These are phyloP conservation scores for Sebastes fasciatus DNA, from an alignment of 2,113 vertebrate genomes.

Conservation along the genomic window DNA sequence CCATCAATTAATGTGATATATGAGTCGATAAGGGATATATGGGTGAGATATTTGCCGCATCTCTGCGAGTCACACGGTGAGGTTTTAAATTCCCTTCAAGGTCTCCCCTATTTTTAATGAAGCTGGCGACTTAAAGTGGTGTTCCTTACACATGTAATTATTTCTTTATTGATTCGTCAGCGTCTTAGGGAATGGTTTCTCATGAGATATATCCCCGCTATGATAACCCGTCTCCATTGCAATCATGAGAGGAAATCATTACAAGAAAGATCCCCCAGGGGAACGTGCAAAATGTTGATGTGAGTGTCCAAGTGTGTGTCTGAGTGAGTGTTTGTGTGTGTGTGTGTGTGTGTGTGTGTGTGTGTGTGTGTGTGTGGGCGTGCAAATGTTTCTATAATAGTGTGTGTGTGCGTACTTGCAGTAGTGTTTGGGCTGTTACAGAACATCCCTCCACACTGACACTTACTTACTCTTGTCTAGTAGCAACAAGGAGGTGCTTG, in stretches of 20 bases:
- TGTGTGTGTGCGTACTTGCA: neutral
- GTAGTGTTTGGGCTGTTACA: constrained; percentile 14
- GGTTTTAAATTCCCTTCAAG: constrained; percentile 65
- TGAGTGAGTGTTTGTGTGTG: constrained; percentile 15
- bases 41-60: constrained; percentile 53
- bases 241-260: constrained; percentile 70
- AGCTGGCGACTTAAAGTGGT: constrained; percentile 58
- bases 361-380: constrained; percentile 8
- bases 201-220: constrained; percentile 64
- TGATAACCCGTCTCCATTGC: constrained; percentile 69
- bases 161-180: constrained; percentile 78
- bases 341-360: constrained; percentile 8
- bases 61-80: constrained; percentile 52
- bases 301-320: constrained; percentile 15
- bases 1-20: constrained; percentile 74
- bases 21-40: constrained; percentile 57
- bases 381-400: too few relatives aligned
- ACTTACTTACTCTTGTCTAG: constrained; percentile 43
- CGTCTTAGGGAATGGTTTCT: constrained; percentile 68
- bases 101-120: constrained; percentile 64
- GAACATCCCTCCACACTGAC: constrained; percentile 34
- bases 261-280: constrained; percentile 49
- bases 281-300: constrained; percentile 39
- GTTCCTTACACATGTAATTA: constrained; percentile 79
- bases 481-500: constrained; percentile 48